Evolutionary conservation across 92 coral and sea anemone species (phyloP).

Genomic region (Parazoanthus swiftii): DNA sequence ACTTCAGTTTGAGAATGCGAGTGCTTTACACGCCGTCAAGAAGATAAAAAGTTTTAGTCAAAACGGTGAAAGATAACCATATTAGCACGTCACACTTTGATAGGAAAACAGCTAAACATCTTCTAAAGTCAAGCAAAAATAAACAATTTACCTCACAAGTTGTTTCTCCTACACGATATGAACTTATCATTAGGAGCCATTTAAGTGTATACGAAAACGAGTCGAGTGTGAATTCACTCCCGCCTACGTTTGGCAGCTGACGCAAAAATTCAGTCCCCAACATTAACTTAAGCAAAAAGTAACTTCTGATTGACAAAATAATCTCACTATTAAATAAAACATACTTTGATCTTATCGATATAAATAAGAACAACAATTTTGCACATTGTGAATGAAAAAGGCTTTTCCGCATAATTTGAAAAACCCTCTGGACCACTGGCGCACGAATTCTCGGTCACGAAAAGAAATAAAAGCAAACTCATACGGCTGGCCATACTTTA

Average conservation of each 20-base stretch:
- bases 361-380: slow-evolving; percentile 11
- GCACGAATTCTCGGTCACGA: slow-evolving; percentile 34
- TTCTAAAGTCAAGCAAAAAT: slow-evolving; percentile 1
- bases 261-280: slow-evolving; percentile 20
- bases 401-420: slow-evolving; percentile 31
- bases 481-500: neutral
- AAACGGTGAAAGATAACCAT: slow-evolving; percentile 20
- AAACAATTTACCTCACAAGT: slow-evolving; percentile 13
- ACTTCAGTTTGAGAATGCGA: neutral
- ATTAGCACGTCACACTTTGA: slow-evolving; percentile 15
- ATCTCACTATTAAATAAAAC: slow-evolving; percentile 40
- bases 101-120: neutral
- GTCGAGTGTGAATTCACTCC: slow-evolving; percentile 13
- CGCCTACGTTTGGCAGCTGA: neutral
- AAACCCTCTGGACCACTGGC: neutral
- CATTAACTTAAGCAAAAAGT: slow-evolving; percentile 34
- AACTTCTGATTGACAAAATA: slow-evolving; percentile 45
- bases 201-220: neutral
- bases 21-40: neutral
- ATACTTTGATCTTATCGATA: slow-evolving; percentile 26
- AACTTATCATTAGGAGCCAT: slow-evolving; percentile 9
- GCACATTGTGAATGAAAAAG: slow-evolving; percentile 14
- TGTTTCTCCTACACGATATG: neutral
- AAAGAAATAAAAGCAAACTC: neutral
- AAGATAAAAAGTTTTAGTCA: slow-evolving; percentile 17